Conservation (phyloP, 2,888 invertebrate species). For the Drosophila mulleri region DNA sequence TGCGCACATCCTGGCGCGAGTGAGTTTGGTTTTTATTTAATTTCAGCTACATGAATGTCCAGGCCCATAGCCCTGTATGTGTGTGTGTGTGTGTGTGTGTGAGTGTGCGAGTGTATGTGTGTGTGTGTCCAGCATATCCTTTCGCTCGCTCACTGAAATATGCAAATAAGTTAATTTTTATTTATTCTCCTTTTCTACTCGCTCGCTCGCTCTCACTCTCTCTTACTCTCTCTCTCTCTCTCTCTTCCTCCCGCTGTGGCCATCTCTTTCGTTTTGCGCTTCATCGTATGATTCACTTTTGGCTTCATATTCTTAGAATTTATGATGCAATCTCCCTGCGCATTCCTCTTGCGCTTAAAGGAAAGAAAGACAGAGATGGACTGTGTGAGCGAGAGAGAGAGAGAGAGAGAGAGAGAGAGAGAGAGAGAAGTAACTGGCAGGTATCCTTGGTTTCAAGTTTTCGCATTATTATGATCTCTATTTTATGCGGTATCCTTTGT, state of each 20-base stretch:
- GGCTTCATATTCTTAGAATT: slow-evolving; percentile 68
- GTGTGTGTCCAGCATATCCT: slow-evolving; percentile 61
- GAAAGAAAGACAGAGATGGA: slow-evolving; percentile 3
- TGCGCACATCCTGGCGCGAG: slow-evolving; percentile 60
- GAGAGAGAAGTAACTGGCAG: slow-evolving; percentile 56
- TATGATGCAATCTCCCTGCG: slow-evolving; percentile 76
- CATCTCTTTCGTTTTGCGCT: slow-evolving; percentile 4
- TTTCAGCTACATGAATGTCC: slow-evolving; percentile 64
- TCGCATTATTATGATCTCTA: slow-evolving; percentile 77
- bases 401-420: slow-evolving; percentile 1
- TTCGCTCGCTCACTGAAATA: slow-evolving; percentile 73
- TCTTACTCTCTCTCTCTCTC: neutral
- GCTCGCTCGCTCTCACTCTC: neutral
- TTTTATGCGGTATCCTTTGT: slow-evolving; percentile 63
- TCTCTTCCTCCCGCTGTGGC: neutral
- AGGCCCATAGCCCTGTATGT: slow-evolving; percentile 23
- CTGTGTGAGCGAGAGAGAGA: slow-evolving; percentile 11
- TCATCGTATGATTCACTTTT: slow-evolving; percentile 67
- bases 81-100: slow-evolving; percentile 4
- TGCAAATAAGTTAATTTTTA: slow-evolving; percentile 81
- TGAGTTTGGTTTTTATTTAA: slow-evolving; percentile 64
- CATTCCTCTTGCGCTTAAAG: slow-evolving; percentile 43
- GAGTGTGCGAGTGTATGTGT: slow-evolving; percentile 32
- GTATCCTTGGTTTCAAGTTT: slow-evolving; percentile 78
- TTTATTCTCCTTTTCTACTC: slow-evolving; percentile 52